phyloP scores from a whole-genome alignment of 2,888 invertebrate genomes.

The Salticus scenicus region DNA sequence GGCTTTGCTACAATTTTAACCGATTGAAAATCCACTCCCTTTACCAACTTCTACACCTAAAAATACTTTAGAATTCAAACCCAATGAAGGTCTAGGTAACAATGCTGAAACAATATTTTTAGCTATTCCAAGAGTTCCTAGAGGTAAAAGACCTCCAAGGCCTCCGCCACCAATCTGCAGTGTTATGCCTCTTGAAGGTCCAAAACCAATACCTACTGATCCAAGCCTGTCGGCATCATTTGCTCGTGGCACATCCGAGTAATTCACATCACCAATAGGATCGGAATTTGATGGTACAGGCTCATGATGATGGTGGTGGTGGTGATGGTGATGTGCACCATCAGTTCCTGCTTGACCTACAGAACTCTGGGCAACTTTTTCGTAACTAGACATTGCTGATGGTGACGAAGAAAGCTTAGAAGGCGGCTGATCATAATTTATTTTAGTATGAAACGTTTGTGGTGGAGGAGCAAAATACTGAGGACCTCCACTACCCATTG shows the following conservation, averaged over 20 bases:
- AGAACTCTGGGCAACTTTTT: conserved; percentile 34
- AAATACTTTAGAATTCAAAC: conserved; percentile 57
- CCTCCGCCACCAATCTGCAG: conserved; percentile 52
- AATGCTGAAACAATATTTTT: conserved; percentile 34
- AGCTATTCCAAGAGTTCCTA: conserved; percentile 53
- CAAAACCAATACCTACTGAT: conserved; percentile 38
- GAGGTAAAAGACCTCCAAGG: conserved; percentile 36
- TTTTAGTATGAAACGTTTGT: conserved; percentile 63
- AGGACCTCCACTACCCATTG: conserved; percentile 25
- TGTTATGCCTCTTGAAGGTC: conserved; percentile 50
- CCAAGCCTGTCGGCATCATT: conserved; percentile 61
- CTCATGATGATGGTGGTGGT: conserved; percentile 63
- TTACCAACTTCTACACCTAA: conserved; percentile 59
- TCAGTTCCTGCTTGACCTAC: conserved; percentile 21
- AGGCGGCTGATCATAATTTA: conserved; percentile 42
- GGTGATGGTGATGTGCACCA: conserved; percentile 39
- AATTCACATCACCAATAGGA: conserved; percentile 46
- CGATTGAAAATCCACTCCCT: conserved; percentile 41
- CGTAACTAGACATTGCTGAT: conserved; percentile 28
- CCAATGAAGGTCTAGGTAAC: conserved; percentile 44
- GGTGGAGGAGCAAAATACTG: conserved; percentile 64
- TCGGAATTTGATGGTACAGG: conserved; percentile 33
- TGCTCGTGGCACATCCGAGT: conserved; percentile 35
- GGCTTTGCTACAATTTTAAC: too few relatives aligned
- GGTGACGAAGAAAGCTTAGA: background rate